Evolutionary conservation across 2,113 vertebrate genomes (phyloP).

Genomic region (Tympanuchus pallidicinctus): DNA sequence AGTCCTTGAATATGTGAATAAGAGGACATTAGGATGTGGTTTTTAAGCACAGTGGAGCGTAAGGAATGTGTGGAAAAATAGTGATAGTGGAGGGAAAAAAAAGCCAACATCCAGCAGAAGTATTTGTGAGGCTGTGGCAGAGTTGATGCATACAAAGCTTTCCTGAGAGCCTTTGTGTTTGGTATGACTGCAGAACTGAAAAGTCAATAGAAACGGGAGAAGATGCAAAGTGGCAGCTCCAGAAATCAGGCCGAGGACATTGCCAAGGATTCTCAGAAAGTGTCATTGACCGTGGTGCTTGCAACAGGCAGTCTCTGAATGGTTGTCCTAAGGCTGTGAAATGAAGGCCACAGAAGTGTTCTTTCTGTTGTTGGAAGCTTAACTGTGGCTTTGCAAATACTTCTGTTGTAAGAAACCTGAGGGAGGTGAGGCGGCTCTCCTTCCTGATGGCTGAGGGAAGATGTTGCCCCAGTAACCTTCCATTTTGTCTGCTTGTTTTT

Average conservation of each 20-base stretch:
- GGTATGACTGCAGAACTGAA: not conserved
- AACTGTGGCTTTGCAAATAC: not conserved
- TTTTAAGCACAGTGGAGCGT: not conserved
- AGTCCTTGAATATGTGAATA: not conserved
- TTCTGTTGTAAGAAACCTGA: not conserved
- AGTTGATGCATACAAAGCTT: not conserved
- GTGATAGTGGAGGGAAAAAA: rapidly evolving
- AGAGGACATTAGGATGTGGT: not conserved
- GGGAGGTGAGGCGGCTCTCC: not conserved
- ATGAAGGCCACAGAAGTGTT: not conserved
- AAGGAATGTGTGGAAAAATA: not conserved
- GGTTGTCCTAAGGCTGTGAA: not conserved
- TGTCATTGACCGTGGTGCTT: not conserved
- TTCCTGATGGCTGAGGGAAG: not conserved
- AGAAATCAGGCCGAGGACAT: not conserved
- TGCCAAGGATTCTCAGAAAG: not conserved
- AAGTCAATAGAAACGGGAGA: not conserved
- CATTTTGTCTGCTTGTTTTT: not conserved
- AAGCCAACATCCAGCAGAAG: not conserved
- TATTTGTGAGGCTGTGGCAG: not conserved
- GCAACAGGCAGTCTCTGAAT: not conserved
- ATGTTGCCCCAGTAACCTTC: not conserved
- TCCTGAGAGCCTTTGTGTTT: not conserved
- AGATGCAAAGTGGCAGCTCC: not conserved
- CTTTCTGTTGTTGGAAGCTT: not conserved